Evolutionary conservation across 2,797 vertebrate species (phyloP).

Genomic region (Malacoraja senta): DNA sequence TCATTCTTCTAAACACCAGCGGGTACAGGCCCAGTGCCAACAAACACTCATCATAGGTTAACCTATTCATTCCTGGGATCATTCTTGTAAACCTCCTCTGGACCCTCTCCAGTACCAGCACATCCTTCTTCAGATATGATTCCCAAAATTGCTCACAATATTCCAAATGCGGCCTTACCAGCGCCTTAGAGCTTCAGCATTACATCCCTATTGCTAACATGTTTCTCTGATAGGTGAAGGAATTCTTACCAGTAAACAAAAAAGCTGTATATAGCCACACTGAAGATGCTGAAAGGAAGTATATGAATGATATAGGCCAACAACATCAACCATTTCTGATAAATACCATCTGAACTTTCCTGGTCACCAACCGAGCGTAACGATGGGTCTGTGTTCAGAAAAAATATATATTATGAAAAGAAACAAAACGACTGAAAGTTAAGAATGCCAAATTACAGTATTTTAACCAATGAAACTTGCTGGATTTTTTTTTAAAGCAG

Average conservation of each 20-base stretch:
- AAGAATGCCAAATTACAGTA: neutral
- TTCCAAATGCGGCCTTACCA: no score
- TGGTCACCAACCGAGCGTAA: slow-evolving; percentile 81
- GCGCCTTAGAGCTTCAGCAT: no score
- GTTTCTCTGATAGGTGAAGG: neutral
- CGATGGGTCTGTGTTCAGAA: slow-evolving; percentile 66
- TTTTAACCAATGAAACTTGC: neutral
- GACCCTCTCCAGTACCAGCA: no score
- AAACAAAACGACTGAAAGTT: neutral
- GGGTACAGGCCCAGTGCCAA: no score
- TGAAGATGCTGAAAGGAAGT: slow-evolving; percentile 81
- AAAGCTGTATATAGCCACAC: slow-evolving; percentile 68
- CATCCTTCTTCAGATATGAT: no score
- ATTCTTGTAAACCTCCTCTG: no score
- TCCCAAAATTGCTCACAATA: no score
- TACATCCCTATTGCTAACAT: neutral
- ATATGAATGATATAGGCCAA: slow-evolving; percentile 82
- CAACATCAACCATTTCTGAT: slow-evolving; percentile 92
- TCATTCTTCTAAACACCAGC: no score
- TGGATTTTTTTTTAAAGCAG: neutral
- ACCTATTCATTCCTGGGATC: no score
- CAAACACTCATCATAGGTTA: no score
- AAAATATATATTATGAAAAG: neutral
- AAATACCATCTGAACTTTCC: slow-evolving; percentile 88
- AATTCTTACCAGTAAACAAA: slow-evolving; percentile 84